Percentiles rank a stretch among this genome's conserved stretches.
Conservation (phyloP, 2,888 invertebrate species). For the Strigamia maritima region DNA sequence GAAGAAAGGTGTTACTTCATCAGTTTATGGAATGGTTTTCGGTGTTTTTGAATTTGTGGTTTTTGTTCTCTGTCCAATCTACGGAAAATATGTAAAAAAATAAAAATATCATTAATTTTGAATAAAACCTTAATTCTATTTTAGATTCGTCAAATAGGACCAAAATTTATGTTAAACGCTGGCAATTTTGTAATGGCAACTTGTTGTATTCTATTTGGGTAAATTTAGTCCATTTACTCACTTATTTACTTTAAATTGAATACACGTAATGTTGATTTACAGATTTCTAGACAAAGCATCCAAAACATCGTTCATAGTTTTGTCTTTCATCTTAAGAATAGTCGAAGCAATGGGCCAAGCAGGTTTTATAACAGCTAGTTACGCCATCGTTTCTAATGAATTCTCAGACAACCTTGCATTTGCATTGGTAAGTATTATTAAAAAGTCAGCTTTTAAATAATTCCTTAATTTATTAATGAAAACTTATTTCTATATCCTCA, state of each 20-base stretch:
- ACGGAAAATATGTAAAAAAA: slow-evolving; percentile 65
- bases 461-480: neutral
- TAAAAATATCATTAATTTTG: neutral
- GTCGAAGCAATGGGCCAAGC: slow-evolving; percentile 82
- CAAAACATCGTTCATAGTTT: slow-evolving; percentile 68
- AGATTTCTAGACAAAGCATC: slow-evolving; percentile 41
- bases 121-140: too few species aligned
- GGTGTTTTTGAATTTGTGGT: slow-evolving; percentile 80
- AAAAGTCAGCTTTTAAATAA: neutral
- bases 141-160: slow-evolving; percentile 61
- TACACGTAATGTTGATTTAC: neutral
- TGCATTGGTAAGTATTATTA: slow-evolving; percentile 63
- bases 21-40: slow-evolving; percentile 81
- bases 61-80: slow-evolving; percentile 76
- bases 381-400: slow-evolving; percentile 81
- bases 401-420: slow-evolving; percentile 81
- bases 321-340: slow-evolving; percentile 75
- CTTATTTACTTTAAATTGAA: neutral
- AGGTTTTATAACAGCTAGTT: slow-evolving; percentile 79
- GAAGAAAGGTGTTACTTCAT: slow-evolving; percentile 71
- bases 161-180: slow-evolving; percentile 73
- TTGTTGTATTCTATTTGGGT: slow-evolving; percentile 79
- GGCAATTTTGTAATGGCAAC: slow-evolving; percentile 79
- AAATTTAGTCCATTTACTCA: slow-evolving; percentile 45
- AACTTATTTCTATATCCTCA: slow-evolving; percentile 1